Evolutionary conservation across 2,113 vertebrate genomes (phyloP).

Genomic region (Muntiacus reevesi): DNA sequence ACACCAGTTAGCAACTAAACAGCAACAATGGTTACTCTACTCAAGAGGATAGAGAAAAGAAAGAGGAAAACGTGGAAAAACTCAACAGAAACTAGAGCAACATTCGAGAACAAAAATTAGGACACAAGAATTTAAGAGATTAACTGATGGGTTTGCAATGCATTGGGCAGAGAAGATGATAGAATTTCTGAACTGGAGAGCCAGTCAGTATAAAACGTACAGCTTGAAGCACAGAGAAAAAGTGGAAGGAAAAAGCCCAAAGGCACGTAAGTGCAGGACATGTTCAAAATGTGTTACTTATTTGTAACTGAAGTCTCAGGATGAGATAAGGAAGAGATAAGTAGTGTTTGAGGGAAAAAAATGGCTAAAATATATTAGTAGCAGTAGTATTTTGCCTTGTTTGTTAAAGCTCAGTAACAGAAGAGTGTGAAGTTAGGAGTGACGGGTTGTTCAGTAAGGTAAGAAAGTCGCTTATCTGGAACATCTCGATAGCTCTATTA

Average conservation of each 20-base stretch:
- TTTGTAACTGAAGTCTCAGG: neutral
- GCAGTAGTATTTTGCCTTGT: neutral
- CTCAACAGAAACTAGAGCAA: neutral
- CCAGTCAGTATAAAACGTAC: neutral
- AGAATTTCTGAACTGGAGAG: neutral
- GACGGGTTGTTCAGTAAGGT: neutral
- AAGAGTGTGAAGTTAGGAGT: neutral
- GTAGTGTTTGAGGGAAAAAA: neutral
- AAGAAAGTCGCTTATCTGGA: neutral
- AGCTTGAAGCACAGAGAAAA: neutral
- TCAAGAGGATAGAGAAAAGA: neutral
- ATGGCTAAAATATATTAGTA: neutral
- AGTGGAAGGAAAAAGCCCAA: neutral
- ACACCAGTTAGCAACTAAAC: neutral
- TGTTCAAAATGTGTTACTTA: neutral
- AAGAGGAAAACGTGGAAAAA: neutral
- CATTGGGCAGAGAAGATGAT: neutral
- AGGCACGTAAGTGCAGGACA: neutral
- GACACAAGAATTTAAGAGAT: neutral
- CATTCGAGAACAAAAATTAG: neutral
- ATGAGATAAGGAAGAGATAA: neutral
- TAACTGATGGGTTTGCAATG: neutral
- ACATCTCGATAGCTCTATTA: neutral
- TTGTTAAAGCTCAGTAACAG: neutral
- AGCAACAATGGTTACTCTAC: neutral